Evolutionary conservation across 2,113 vertebrate genomes (phyloP).

Genomic region (human): GRCh38 chr6:120588001-120588500

Average conservation of each 20-base stretch:
- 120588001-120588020: background rate
- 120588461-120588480: background rate
- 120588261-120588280: slow-evolving; percentile 11
- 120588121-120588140: background rate
- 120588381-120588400: slow-evolving; percentile 56
- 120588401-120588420: slow-evolving; percentile 47
- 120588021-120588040: background rate
- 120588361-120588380: slow-evolving; percentile 50
- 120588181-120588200: slow-evolving; percentile 34
- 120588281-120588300: slow-evolving; percentile 23
- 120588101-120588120: background rate
- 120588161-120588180: background rate
- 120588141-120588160: background rate
- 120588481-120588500: slow-evolving; percentile 54
- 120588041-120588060: no score
- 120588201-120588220: background rate
- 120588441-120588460: slow-evolving; percentile 39
- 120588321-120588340: slow-evolving; percentile 62
- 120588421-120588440: background rate
- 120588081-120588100: background rate
- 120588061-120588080: background rate
- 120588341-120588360: slow-evolving; percentile 12
- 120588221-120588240: background rate
- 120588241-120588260: slow-evolving; percentile 21
- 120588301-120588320: slow-evolving; percentile 49